Conservation (phyloP, 1,140 invertebrate genomes). For the Pectinophora gossypiella region DNA sequence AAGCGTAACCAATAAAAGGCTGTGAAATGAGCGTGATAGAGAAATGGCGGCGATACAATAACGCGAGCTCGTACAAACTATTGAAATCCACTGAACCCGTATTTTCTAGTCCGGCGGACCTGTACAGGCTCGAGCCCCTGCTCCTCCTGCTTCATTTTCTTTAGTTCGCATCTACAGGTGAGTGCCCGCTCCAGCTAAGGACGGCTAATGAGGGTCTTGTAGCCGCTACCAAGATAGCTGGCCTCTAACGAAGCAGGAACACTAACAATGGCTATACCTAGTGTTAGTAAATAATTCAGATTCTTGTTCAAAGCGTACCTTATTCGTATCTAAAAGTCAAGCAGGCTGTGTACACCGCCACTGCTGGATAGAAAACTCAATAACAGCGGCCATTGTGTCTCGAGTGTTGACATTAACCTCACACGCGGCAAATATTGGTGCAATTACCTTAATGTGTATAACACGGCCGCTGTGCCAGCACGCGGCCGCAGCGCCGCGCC, state of each 20-base stretch:
- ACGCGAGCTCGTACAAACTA: neutral
- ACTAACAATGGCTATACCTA: too few relatives aligned
- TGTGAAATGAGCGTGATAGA: neutral
- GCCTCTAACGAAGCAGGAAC: too few relatives aligned
- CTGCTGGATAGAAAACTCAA: neutral
- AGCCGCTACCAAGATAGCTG: too few relatives aligned
- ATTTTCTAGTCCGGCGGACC: too few relatives aligned
- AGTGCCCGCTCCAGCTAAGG: too few relatives aligned
- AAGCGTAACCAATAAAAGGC: neutral
- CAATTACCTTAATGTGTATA: slow-evolving; percentile 2
- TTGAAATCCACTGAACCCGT: too few relatives aligned
- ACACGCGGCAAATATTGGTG: slow-evolving; percentile 1
- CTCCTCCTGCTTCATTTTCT: too few relatives aligned
- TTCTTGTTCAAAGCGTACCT: neutral
- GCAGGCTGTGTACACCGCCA: neutral
- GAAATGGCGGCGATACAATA: neutral
- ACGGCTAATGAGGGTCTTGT: too few relatives aligned
- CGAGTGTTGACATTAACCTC: slow-evolving; percentile 1
- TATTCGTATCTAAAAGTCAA: neutral
- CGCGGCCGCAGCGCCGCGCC: neutral
- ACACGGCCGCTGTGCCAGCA: neutral
- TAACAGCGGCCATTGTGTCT: neutral
- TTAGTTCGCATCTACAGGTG: too few relatives aligned
- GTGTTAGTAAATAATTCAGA: neutral
- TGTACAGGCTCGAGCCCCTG: too few relatives aligned